Conservation (phyloP, 2,888 invertebrate species). For the Phalera bucephala region DNA sequence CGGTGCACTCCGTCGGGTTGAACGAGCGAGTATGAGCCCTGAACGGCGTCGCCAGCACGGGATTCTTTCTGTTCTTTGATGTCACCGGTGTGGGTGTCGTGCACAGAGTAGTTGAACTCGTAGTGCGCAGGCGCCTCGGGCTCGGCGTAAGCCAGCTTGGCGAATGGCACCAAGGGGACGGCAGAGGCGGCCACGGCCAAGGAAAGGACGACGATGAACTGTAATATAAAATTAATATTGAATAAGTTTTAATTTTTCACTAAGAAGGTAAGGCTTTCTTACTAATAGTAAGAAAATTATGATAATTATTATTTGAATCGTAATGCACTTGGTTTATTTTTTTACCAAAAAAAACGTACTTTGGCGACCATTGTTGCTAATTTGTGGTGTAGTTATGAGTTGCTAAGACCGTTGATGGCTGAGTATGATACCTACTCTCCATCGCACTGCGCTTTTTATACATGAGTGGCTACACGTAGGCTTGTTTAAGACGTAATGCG, state of each 20-base stretch:
- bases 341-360: neutral
- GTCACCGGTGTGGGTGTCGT: conserved; percentile 66
- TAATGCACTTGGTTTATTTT: too few species aligned
- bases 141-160: conserved; percentile 33
- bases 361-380: conserved; percentile 1
- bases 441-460: neutral
- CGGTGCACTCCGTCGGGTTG: conserved; percentile 69
- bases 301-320: too few species aligned
- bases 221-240: neutral
- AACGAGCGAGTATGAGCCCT: conserved; percentile 67
- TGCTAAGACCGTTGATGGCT: neutral
- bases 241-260: too few species aligned
- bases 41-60: conserved; percentile 62
- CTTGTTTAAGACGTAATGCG: neutral
- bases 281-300: too few species aligned
- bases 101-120: conserved; percentile 65
- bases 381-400: neutral
- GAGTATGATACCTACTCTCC: neutral
- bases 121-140: conserved; percentile 59
- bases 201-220: conserved; percentile 5
- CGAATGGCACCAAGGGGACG: conserved; percentile 22
- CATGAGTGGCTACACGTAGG: neutral
- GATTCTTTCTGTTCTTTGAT: conserved; percentile 68
- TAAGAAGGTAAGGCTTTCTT: too few species aligned
- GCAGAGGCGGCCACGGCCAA: conserved; percentile 33